These are phyloP conservation scores for Trialeurodes vaporariorum DNA, from an alignment of 1,140 invertebrate genomes.

Conservation along the genomic window DNA sequence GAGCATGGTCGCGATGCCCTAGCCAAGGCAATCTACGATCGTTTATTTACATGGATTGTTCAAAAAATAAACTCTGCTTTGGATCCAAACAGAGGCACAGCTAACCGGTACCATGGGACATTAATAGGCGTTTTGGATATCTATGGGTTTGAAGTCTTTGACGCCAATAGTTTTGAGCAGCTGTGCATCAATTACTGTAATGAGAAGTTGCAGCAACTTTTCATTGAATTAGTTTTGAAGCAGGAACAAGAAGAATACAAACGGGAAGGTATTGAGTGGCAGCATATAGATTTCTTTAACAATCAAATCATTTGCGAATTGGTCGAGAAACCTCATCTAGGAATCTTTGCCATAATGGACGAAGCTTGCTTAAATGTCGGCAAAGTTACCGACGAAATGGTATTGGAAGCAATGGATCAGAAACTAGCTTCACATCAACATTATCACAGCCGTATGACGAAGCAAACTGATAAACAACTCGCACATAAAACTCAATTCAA, in stretches of 20 bases:
- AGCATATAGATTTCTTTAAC: conserved; percentile 82
- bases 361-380: conserved; percentile 91
- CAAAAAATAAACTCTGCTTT: conserved; percentile 77
- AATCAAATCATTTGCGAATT: conserved; percentile 90
- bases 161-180: conserved; percentile 89
- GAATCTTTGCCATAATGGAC: conserved; percentile 86
- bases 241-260: conserved; percentile 94
- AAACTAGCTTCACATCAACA: conserved; percentile 77
- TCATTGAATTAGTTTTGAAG: conserved; percentile 89
- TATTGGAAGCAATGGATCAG: conserved; percentile 87
- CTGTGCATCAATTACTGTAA: conserved; percentile 97
- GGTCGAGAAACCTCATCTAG: conserved; percentile 79
- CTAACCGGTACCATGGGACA: conserved; percentile 44
- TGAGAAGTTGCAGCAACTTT: conserved; percentile 91
- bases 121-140: conserved; percentile 94
- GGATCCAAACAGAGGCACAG: conserved; percentile 34
- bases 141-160: conserved; percentile 96
- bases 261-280: conserved; percentile 84
- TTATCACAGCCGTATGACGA: conserved; percentile 75
- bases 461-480: conserved; percentile 66
- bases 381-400: conserved; percentile 79
- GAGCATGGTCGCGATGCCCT: conserved; percentile 85
- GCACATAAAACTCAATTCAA: conserved; percentile 73
- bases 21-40: conserved; percentile 87
- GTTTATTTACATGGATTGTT: conserved; percentile 88